These are phyloP conservation scores for Danio tinwini DNA, from an alignment of 2,797 vertebrate species.

Conservation along the genomic window DNA sequence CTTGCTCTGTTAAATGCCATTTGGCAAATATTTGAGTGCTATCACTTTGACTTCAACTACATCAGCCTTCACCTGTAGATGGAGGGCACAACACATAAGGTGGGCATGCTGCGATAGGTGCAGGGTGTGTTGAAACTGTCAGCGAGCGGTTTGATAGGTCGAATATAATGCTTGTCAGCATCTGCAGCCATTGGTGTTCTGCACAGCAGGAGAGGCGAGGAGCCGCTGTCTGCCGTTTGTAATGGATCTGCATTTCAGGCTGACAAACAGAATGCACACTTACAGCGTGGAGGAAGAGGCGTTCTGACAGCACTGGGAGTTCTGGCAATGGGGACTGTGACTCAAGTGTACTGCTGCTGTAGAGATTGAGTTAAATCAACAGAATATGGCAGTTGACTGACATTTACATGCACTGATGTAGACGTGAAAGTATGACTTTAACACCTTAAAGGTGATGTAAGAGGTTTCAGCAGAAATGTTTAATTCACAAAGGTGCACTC, in stretches of 20 bases:
- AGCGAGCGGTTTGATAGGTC: slow-evolving; percentile 21
- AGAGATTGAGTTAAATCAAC: neutral
- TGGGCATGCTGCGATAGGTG: neutral
- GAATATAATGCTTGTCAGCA: slow-evolving; percentile 21
- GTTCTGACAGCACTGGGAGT: slow-evolving; percentile 33
- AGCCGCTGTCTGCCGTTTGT: slow-evolving; percentile 17
- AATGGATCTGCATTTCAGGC: slow-evolving; percentile 32
- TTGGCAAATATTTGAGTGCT: no score
- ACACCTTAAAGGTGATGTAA: neutral
- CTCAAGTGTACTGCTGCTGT: neutral
- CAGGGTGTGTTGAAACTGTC: slow-evolving; percentile 28
- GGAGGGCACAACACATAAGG: neutral
- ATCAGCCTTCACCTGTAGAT: no score
- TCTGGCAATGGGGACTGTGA: slow-evolving; percentile 16
- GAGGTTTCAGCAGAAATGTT: neutral
- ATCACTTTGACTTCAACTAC: no score
- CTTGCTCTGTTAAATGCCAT: no score
- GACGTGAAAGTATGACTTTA: neutral
- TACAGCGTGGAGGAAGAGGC: slow-evolving; percentile 6
- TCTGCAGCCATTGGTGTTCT: slow-evolving; percentile 7
- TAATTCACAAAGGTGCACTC: neutral
- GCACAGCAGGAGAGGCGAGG: neutral
- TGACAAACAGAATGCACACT: slow-evolving; percentile 39
- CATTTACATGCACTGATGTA: slow-evolving; percentile 7
- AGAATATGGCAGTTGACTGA: neutral